Evolutionary conservation across 2,797 vertebrate species (phyloP).

Genomic region (Anomalospiza imberbis): DNA sequence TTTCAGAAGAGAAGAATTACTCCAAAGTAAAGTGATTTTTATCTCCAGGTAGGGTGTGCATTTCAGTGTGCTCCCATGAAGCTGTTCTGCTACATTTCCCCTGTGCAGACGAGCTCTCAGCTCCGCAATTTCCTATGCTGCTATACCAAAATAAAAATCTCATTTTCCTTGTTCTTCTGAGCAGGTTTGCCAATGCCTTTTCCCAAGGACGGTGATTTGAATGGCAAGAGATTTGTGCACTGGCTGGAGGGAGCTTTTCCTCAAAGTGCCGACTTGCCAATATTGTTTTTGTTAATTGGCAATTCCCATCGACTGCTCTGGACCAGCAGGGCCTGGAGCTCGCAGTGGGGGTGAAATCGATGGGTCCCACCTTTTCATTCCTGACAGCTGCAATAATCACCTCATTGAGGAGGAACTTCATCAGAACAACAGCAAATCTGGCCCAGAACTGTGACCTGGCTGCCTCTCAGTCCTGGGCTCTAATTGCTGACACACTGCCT

Average conservation of each 20-base stretch:
- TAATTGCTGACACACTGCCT: neutral
- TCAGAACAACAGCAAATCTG: slow-evolving; percentile 17
- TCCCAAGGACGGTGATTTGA: neutral
- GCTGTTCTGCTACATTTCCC: slow-evolving; percentile 1
- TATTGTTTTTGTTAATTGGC: slow-evolving; percentile 49
- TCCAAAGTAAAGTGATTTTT: neutral
- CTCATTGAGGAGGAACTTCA: slow-evolving; percentile 40
- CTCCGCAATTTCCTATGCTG: neutral
- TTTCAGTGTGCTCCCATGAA: neutral
- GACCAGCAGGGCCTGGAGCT: neutral
- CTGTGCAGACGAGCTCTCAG: neutral
- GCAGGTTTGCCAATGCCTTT: slow-evolving; percentile 6
- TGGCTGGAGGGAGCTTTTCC: slow-evolving; percentile 19
- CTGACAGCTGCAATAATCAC: slow-evolving; percentile 54
- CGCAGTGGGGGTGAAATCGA: slow-evolving; percentile 28
- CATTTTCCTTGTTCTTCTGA: neutral
- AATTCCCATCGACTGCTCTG: slow-evolving; percentile 13
- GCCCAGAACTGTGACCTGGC: neutral
- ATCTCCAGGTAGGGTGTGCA: neutral
- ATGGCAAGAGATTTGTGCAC: neutral
- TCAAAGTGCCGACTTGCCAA: slow-evolving; percentile 1
- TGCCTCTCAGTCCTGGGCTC: neutral
- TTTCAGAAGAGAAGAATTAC: neutral
- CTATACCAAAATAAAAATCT: neutral
- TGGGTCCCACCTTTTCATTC: slow-evolving; percentile 40